A percentile compares a stretch with the other conserved stretches of the same genome.
These are phyloP conservation scores for Tetramorium bicarinatum DNA, from an alignment of 2,888 invertebrate genomes.

Conservation along the genomic window DNA sequence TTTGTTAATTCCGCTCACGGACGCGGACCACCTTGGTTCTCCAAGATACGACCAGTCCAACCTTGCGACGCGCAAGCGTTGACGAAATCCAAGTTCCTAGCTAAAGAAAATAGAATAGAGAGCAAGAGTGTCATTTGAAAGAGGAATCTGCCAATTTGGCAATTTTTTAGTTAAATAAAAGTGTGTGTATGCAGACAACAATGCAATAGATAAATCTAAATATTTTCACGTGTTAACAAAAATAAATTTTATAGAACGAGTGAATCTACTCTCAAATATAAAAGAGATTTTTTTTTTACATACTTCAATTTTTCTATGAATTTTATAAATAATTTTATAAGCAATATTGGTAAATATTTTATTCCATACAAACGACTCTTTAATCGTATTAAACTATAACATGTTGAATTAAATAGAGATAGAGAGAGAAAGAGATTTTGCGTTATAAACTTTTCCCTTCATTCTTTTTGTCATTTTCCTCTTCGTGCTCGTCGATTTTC, in stretches of 20 bases:
- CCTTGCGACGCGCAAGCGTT: not conserved
- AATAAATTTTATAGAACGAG: not conserved
- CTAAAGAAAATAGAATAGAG: not conserved
- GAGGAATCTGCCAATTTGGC: not conserved
- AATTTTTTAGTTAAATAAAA: not conserved
- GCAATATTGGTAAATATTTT: conserved; percentile 15
- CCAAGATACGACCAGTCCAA: conserved; percentile 24
- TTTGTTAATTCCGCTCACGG: conserved; percentile 70
- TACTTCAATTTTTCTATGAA: not conserved
- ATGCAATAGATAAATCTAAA: not conserved
- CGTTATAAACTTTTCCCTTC: not conserved
- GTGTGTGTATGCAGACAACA: not conserved
- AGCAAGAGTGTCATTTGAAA: not conserved
- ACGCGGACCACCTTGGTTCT: conserved; percentile 67
- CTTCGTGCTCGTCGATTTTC: not conserved
- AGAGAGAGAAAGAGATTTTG: not conserved
- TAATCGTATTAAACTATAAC: not conserved
- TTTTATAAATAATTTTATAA: not conserved
- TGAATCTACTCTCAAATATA: not conserved
- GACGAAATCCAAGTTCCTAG: conserved; percentile 22
- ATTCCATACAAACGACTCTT: not conserved
- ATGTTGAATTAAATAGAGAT: not conserved
- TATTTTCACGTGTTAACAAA: not conserved
- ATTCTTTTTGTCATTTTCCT: not conserved
- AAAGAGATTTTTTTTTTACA: too few relatives aligned